A percentile compares a stretch with the other conserved stretches of the same genome.
Evolutionary conservation across 2,888 invertebrate genomes (phyloP).

Genomic region (Eupeodes latifasciatus): DNA sequence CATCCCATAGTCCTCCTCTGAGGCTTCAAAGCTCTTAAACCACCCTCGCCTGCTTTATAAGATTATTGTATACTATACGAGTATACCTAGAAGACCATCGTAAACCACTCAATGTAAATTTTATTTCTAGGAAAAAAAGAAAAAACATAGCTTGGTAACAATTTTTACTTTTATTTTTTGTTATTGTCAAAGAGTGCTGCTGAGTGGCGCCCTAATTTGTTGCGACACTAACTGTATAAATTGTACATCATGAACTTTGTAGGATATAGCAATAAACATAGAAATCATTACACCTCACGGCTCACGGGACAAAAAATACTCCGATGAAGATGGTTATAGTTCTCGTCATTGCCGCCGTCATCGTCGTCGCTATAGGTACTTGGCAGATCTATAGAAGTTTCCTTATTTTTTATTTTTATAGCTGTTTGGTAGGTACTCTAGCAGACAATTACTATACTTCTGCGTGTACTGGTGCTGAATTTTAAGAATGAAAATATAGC

Average conservation of each 20-base stretch:
- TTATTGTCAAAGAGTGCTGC: slow-evolving; percentile 42
- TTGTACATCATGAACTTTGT: not conserved
- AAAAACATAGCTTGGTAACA: slow-evolving; percentile 11
- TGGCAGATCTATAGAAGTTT: not conserved
- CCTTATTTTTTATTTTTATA: not conserved
- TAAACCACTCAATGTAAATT: slow-evolving; percentile 49
- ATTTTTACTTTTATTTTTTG: slow-evolving; percentile 2
- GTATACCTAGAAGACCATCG: not conserved
- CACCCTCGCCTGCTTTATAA: not conserved
- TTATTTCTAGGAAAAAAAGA: slow-evolving; percentile 36
- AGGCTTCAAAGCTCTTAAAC: not conserved
- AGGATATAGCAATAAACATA: not conserved
- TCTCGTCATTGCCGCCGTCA: not conserved
- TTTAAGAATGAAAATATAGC: not conserved
- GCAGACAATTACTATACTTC: not conserved
- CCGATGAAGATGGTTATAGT: not conserved
- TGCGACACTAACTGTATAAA: slow-evolving; percentile 17
- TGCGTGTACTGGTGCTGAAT: not conserved
- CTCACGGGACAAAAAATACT: not conserved
- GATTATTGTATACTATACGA: not conserved
- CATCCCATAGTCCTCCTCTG: not conserved
- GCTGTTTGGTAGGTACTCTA: not conserved
- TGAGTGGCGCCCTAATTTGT: slow-evolving; percentile 62
- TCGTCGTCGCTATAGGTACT: not conserved
- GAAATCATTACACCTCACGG: not conserved